Evolutionary conservation across 2,113 vertebrate species (phyloP).

Genomic region (Todiramphus saurophagus): DNA sequence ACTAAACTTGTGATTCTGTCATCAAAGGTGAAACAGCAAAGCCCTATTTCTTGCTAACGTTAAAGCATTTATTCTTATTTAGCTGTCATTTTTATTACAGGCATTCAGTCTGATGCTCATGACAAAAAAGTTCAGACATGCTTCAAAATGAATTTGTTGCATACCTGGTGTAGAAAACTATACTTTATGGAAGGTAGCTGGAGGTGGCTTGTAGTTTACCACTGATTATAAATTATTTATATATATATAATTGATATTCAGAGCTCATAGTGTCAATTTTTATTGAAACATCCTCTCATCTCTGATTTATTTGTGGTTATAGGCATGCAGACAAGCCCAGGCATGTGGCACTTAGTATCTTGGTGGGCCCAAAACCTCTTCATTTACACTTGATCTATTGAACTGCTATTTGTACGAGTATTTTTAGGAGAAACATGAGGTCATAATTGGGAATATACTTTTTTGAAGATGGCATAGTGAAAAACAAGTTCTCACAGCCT

Average conservation of each 20-base stretch:
- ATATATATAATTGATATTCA: neutral
- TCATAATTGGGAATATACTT: neutral
- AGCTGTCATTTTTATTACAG: slow-evolving; percentile 76
- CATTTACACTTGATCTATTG: neutral
- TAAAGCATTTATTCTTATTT: slow-evolving; percentile 76
- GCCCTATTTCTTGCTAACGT: slow-evolving; percentile 52
- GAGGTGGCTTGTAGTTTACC: slow-evolving; percentile 3
- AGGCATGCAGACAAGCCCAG: neutral
- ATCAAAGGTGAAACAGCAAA: slow-evolving; percentile 70
- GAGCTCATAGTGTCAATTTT: neutral
- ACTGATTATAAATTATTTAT: slow-evolving; percentile 35
- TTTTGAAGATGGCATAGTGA: neutral
- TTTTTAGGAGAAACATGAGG: neutral
- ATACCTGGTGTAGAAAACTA: slow-evolving; percentile 38
- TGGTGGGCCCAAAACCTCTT: neutral
- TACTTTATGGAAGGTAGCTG: slow-evolving; percentile 53
- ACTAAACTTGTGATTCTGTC: slow-evolving; percentile 71
- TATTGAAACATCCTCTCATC: neutral
- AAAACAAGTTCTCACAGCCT: neutral
- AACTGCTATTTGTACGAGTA: neutral
- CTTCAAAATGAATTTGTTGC: slow-evolving; percentile 52
- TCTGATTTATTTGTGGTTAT: neutral
- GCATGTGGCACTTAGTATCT: neutral
- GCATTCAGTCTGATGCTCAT: slow-evolving; percentile 62
- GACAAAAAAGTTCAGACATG: slow-evolving; percentile 66